Percentiles rank a stretch among this genome's conserved stretches.
These are phyloP conservation scores for Poeciliopsis occidentalis DNA, from an alignment of 2,113 vertebrate genomes.

Conservation along the genomic window DNA sequence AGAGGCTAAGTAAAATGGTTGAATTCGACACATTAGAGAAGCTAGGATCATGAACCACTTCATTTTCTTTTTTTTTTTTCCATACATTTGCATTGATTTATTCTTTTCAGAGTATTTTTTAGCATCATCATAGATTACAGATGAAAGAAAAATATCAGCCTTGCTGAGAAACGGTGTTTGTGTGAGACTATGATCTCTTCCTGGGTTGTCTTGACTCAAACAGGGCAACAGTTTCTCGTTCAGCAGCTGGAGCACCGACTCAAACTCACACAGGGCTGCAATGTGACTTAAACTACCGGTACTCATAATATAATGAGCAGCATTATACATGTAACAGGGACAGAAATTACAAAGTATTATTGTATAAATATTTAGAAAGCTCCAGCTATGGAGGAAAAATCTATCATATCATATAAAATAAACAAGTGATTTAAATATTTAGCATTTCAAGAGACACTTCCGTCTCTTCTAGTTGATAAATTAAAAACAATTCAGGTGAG, in stretches of 20 bases:
- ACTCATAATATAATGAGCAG: neutral
- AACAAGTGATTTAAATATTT: neutral
- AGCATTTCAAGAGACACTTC: neutral
- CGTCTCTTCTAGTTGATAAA: conserved; percentile 16
- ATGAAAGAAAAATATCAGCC: neutral
- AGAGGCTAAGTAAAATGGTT: too few relatives aligned
- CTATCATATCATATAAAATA: neutral
- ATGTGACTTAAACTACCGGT: neutral
- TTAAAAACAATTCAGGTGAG: conserved; percentile 8
- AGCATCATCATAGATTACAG: neutral
- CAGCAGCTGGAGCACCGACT: conserved; percentile 1
- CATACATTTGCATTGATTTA: neutral
- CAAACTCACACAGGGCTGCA: neutral
- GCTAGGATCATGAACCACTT: too few relatives aligned
- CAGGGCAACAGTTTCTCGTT: conserved; percentile 27
- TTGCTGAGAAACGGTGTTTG: neutral
- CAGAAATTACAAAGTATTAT: neutral
- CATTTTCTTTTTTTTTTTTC: neutral
- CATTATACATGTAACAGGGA: neutral
- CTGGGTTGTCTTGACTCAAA: conserved; percentile 21
- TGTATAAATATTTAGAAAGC: neutral
- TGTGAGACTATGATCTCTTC: conserved; percentile 5
- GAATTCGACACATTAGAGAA: too few relatives aligned
- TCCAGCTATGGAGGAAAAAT: neutral
- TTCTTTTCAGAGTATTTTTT: neutral